phyloP scores from a whole-genome alignment of 2,113 vertebrate species.

The Dryoscopus gambensis region DNA sequence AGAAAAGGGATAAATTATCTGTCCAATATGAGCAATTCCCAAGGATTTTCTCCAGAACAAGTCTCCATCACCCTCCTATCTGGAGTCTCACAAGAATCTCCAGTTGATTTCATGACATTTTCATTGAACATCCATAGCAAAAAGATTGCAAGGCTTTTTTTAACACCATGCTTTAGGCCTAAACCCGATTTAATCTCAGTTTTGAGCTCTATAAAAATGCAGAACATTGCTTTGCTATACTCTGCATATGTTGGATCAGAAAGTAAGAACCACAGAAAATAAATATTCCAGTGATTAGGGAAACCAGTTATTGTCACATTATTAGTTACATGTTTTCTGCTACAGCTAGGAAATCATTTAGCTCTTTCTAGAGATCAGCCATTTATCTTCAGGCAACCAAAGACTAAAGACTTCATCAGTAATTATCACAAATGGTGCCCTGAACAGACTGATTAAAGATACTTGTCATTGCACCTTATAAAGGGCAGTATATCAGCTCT shows the following conservation, averaged over 20 bases:
- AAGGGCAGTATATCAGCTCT: not conserved
- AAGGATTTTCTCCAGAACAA: not conserved
- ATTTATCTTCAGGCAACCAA: not conserved
- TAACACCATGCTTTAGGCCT: not conserved
- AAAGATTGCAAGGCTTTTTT: not conserved
- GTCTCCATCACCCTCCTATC: not conserved
- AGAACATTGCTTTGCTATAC: not conserved
- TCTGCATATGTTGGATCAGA: not conserved
- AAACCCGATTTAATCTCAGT: not conserved
- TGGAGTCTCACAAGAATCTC: not conserved
- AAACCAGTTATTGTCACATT: not conserved
- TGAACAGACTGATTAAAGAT: conserved; percentile 21
- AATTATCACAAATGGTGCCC: conserved; percentile 19
- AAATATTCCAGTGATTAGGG: not conserved
- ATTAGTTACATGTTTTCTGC: not conserved
- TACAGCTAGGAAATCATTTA: not conserved
- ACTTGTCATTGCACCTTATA: not conserved
- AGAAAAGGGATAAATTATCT: not conserved
- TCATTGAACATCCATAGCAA: not conserved
- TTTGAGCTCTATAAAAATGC: not conserved
- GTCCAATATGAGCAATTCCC: not conserved
- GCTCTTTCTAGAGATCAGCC: not conserved
- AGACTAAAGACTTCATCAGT: not conserved
- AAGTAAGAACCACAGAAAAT: not conserved
- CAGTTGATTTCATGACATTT: not conserved